Conservation (phyloP, 2,888 invertebrate species). For the Lordiphosa andalusiaca region DNA sequence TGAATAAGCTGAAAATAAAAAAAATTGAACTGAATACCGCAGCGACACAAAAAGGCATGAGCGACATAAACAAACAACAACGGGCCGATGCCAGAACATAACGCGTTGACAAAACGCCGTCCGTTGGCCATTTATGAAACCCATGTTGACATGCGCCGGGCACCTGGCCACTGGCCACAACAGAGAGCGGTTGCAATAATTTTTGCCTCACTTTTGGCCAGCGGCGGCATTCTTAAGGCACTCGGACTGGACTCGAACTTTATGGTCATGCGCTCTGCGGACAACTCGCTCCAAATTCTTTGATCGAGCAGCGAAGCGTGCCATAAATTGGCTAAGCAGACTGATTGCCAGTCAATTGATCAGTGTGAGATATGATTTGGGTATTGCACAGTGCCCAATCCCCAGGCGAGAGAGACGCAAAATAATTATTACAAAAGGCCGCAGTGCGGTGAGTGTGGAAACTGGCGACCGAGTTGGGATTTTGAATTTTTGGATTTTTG, state of each 20-base stretch:
- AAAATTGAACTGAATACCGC: constrained; percentile 63
- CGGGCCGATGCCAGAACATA: constrained; percentile 2
- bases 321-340: constrained; percentile 79
- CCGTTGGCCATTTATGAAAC: constrained; percentile 65
- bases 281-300: constrained; percentile 71
- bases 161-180: constrained; percentile 25
- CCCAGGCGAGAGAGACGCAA: too few species aligned
- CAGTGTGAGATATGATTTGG: constrained; percentile 1
- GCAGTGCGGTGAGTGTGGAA: too few species aligned
- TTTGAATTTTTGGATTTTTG: too few species aligned
- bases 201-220: constrained; percentile 70
- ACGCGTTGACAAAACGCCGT: constrained; percentile 46
- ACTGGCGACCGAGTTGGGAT: too few species aligned
- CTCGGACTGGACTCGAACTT: constrained; percentile 45
- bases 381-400: background rate
- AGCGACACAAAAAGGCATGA: constrained; percentile 42
- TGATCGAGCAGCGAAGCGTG: constrained; percentile 66
- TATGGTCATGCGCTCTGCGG: constrained; percentile 67
- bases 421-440: too few species aligned
- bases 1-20: constrained; percentile 36
- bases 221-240: constrained; percentile 70
- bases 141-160: constrained; percentile 70
- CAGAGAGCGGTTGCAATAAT: constrained; percentile 66
- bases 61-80: constrained; percentile 35
- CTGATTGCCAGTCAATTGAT: constrained; percentile 7